Evolutionary conservation across 2,113 vertebrate species (phyloP).

Genomic region (Bambusicola thoracicus): DNA sequence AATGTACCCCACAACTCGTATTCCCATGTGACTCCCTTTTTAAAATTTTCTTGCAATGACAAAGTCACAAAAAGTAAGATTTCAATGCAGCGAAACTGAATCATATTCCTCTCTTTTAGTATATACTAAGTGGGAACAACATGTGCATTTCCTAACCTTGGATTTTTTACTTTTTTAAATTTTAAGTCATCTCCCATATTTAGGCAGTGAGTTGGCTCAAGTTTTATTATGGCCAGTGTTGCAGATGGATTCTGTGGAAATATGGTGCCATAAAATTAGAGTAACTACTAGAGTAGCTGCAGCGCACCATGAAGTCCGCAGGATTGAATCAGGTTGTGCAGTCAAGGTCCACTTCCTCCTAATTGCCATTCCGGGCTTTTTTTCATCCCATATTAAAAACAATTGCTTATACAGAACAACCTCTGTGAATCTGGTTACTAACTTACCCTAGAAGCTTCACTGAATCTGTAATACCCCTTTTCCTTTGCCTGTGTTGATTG

Average conservation of each 20-base stretch:
- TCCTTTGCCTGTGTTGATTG: background rate
- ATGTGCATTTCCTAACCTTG: background rate
- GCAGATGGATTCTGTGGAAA: background rate
- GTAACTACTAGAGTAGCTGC: background rate
- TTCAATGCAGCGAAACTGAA: background rate
- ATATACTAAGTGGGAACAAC: background rate
- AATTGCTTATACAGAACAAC: background rate
- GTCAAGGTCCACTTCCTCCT: background rate
- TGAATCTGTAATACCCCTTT: background rate
- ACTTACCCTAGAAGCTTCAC: background rate
- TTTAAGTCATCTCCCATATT: background rate
- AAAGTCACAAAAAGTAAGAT: background rate
- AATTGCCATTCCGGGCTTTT: background rate
- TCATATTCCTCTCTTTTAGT: fast-evolving
- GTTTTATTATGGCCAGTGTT: background rate
- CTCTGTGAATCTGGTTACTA: background rate
- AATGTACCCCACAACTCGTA: background rate
- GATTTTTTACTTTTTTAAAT: background rate
- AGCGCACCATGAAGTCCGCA: background rate
- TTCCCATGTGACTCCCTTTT: background rate
- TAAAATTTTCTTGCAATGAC: background rate
- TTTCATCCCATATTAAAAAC: background rate
- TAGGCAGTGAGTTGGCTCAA: background rate
- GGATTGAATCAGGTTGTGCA: background rate
- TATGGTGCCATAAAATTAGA: background rate